A percentile compares a stretch with the other conserved stretches of the same genome.
These are phyloP conservation scores for Epinotia ramella DNA, from an alignment of 2,888 invertebrate species.

Conservation along the genomic window DNA sequence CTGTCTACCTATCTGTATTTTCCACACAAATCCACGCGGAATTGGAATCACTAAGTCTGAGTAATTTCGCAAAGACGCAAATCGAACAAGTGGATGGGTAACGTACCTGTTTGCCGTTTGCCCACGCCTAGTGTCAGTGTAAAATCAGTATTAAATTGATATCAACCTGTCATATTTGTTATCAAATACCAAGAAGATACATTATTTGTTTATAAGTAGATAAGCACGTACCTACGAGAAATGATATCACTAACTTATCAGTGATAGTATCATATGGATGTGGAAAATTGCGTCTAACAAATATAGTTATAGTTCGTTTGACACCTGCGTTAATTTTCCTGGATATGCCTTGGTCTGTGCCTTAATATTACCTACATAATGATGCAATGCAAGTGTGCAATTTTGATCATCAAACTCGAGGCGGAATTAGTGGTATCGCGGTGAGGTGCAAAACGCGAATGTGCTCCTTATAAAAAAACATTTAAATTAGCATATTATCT, in stretches of 20 bases:
- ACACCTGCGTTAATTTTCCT: neutral
- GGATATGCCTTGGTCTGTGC: too few species aligned
- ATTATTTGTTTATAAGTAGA: slow-evolving; percentile 41
- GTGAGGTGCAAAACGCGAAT: too few species aligned
- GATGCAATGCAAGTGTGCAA: too few species aligned
- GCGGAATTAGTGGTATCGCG: too few species aligned
- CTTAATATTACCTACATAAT: too few species aligned
- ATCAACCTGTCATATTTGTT: slow-evolving; percentile 41
- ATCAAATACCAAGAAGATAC: slow-evolving; percentile 42
- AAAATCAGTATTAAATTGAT: slow-evolving; percentile 36
- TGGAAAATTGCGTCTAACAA: slow-evolving; percentile 33
- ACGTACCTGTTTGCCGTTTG: slow-evolving; percentile 9
- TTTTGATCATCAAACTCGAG: too few species aligned
- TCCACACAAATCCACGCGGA: slow-evolving; percentile 14
- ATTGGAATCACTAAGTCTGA: neutral
- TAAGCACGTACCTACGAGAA: slow-evolving; percentile 36
- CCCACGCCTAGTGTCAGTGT: slow-evolving; percentile 12
- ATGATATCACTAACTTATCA: slow-evolving; percentile 27
- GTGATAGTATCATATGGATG: slow-evolving; percentile 24
- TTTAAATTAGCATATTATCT: too few species aligned
- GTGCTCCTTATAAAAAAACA: too few species aligned
- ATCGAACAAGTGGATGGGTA: slow-evolving; percentile 1
- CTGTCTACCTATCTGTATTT: neutral
- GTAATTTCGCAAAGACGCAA: slow-evolving; percentile 3
- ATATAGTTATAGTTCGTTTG: neutral